A percentile compares a stretch with the other conserved stretches of the same genome.
These are phyloP conservation scores for Lacerta viridis DNA, from an alignment of 2,797 vertebrate genomes.

Conservation along the genomic window DNA sequence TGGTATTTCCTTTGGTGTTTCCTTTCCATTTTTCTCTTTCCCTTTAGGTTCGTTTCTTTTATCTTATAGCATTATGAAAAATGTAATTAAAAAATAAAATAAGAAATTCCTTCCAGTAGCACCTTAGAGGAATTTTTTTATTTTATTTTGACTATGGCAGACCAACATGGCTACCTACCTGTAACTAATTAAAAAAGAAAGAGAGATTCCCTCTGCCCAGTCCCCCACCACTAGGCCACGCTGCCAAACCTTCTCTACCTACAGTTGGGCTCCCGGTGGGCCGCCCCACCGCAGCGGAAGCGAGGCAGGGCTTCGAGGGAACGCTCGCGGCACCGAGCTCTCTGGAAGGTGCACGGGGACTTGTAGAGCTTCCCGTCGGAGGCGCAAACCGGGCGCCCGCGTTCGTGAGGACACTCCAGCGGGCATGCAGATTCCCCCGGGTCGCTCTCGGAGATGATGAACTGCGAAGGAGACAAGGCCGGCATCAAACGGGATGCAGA, in stretches of 20 bases:
- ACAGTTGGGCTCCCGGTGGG: constrained; percentile 57
- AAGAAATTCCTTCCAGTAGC: no score
- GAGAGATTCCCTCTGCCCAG: background rate
- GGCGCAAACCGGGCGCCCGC: constrained; percentile 70
- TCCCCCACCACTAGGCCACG: background rate
- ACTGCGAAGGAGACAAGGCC: constrained; percentile 43
- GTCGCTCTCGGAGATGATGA: constrained; percentile 75
- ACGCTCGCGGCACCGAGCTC: constrained; percentile 74
- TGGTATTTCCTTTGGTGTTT: no score
- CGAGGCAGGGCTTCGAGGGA: constrained; percentile 61
- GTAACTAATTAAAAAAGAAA: no score
- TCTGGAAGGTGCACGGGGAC: constrained; percentile 76
- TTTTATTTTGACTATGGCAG: no score
- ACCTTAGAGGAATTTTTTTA: no score
- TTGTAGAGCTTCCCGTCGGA: constrained; percentile 76
- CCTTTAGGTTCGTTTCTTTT: no score
- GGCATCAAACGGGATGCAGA: background rate
- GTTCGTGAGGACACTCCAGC: constrained; percentile 75
- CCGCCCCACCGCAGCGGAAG: constrained; percentile 46
- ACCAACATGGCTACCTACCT: no score
- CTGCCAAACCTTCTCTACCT: background rate
- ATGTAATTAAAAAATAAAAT: no score
- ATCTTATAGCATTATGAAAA: no score
- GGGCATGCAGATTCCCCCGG: constrained; percentile 64
- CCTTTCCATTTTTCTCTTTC: no score